Percentiles rank a stretch among this genome's conserved stretches.
These are phyloP conservation scores for Deroptyus accipitrinus DNA, from an alignment of 2,113 vertebrate species.

Conservation along the genomic window DNA sequence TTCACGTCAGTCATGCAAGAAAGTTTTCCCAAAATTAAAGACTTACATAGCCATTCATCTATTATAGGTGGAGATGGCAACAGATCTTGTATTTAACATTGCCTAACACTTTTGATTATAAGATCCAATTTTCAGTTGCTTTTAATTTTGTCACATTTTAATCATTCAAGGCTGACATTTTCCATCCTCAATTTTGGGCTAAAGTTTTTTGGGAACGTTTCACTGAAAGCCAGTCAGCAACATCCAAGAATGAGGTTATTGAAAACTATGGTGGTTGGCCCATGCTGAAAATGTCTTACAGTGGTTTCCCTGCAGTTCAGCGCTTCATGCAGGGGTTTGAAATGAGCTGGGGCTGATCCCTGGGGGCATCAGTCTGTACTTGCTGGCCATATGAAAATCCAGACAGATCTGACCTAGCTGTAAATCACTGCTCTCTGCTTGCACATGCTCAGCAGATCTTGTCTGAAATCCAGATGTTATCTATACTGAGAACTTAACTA, in stretches of 20 bases:
- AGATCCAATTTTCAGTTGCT: background rate
- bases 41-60: background rate
- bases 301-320: constrained; percentile 2
- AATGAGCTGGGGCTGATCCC: background rate
- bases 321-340: background rate
- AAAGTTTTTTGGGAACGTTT: background rate
- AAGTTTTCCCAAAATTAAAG: background rate
- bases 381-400: constrained; percentile 31
- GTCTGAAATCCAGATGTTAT: constrained; percentile 40
- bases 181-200: background rate
- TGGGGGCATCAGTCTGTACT: constrained; percentile 3
- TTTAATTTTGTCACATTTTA: constrained; percentile 14
- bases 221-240: background rate
- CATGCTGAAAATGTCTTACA: background rate
- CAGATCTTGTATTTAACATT: background rate
- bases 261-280: constrained; percentile 5
- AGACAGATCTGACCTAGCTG: constrained; percentile 12
- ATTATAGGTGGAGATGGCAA: background rate
- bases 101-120: background rate
- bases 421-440: constrained; percentile 30
- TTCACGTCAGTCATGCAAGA: background rate
- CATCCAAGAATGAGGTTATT: constrained; percentile 36
- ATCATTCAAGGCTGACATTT: constrained; percentile 8
- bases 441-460: constrained; percentile 1
- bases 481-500: background rate